A percentile compares a stretch with the other conserved stretches of the same genome.
These are phyloP conservation scores for Xyrauchen texanus DNA, from an alignment of 2,113 vertebrate genomes.

Conservation along the genomic window DNA sequence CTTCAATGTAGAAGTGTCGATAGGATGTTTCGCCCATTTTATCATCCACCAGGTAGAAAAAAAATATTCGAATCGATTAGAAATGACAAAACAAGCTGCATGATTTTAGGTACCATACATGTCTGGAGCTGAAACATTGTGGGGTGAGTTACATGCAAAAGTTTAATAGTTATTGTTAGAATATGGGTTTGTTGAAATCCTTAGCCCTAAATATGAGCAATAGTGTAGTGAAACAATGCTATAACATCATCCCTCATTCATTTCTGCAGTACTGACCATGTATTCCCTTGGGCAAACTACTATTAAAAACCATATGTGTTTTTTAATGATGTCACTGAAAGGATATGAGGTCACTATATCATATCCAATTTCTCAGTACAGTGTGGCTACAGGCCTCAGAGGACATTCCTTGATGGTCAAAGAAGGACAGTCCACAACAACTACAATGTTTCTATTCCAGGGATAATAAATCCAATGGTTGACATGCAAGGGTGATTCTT, in stretches of 20 bases:
- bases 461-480: not conserved
- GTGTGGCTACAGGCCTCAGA: not conserved
- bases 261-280: not conserved
- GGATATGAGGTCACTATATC: conserved; percentile 11
- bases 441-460: not conserved
- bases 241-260: not conserved
- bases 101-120: no score
- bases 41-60: no score
- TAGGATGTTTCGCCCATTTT: no score
- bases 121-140: no score
- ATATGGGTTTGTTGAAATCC: no score
- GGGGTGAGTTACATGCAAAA: no score
- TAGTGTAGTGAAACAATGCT: no score
- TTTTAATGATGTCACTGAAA: conserved; percentile 5
- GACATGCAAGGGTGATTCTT: not conserved
- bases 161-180: no score
- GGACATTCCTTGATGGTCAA: not conserved
- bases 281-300: not conserved
- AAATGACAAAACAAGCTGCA: no score
- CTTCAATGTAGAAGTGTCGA: no score
- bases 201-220: no score
- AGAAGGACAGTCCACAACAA: not conserved
- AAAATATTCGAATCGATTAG: no score
- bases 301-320: conserved; percentile 20
- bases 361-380: conserved; percentile 5